Evolutionary conservation across 2,113 vertebrate species (phyloP).

Genomic region (Camelus bactrianus): DNA sequence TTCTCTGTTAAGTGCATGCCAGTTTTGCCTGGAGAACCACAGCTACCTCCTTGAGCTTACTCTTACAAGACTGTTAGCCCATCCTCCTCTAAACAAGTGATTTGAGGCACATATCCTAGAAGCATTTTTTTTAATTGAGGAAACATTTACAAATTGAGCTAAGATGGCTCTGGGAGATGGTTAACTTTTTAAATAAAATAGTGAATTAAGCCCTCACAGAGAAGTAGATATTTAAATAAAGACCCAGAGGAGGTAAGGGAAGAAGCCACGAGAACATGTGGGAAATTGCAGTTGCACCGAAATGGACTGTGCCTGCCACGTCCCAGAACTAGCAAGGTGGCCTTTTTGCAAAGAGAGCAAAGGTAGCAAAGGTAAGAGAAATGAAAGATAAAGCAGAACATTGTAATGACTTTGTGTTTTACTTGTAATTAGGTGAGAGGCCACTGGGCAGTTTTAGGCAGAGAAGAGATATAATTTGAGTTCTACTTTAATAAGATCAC

Average conservation of each 20-base stretch:
- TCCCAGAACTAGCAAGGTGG: neutral
- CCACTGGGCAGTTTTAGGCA: neutral
- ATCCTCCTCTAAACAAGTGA: neutral
- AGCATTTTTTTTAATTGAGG: neutral
- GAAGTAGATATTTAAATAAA: neutral
- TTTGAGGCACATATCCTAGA: neutral
- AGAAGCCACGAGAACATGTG: neutral
- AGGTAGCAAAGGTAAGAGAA: neutral
- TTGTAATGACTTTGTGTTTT: neutral
- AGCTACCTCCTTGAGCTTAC: neutral
- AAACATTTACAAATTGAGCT: neutral
- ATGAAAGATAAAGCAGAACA: neutral
- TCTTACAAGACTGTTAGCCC: neutral
- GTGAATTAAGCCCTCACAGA: neutral
- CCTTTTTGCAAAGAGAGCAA: neutral
- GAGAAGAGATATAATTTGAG: neutral
- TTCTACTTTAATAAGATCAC: conserved; percentile 21
- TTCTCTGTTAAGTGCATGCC: neutral
- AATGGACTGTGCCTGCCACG: neutral
- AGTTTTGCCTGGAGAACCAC: neutral
- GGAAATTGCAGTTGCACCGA: neutral
- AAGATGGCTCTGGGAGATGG: neutral
- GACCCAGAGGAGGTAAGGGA: neutral
- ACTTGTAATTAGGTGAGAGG: neutral
- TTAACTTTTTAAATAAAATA: neutral